Percentiles rank a stretch among this genome's conserved stretches.
Evolutionary conservation across 92 coral and sea anemone genomes (phyloP).

Genomic region (Heteractis magnifica): DNA sequence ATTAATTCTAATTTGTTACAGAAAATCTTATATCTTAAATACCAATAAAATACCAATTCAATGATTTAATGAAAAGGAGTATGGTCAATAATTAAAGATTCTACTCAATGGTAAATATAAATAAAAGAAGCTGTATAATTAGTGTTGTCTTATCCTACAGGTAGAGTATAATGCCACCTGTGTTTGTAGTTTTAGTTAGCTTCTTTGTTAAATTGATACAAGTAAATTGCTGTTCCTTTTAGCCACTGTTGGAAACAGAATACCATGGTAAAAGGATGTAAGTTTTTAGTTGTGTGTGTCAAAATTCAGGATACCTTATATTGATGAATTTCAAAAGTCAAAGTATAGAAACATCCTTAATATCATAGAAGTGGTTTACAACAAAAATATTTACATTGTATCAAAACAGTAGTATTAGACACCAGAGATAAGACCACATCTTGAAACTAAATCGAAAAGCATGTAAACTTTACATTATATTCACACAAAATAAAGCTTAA

Average conservation of each 20-base stretch:
- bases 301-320: background rate
- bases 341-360: background rate
- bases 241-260: background rate
- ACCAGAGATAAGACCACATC: background rate
- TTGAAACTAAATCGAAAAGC: background rate
- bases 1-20: background rate
- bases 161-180: constrained; percentile 11
- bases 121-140: background rate
- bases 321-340: background rate
- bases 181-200: background rate
- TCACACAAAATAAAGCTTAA: background rate
- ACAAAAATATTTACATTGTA: constrained; percentile 7
- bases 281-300: background rate
- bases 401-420: background rate
- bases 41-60: constrained; percentile 7
- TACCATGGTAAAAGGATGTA: background rate
- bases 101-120: background rate
- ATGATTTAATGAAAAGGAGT: background rate
- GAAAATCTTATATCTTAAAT: background rate
- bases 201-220: background rate
- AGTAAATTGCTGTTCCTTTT: background rate
- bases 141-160: constrained; percentile 6
- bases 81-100: background rate
- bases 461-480: background rate
- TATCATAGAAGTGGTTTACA: background rate